Evolutionary conservation across 2,797 vertebrate genomes (phyloP).

Genomic region (Helicolenus hilgendorfi): DNA sequence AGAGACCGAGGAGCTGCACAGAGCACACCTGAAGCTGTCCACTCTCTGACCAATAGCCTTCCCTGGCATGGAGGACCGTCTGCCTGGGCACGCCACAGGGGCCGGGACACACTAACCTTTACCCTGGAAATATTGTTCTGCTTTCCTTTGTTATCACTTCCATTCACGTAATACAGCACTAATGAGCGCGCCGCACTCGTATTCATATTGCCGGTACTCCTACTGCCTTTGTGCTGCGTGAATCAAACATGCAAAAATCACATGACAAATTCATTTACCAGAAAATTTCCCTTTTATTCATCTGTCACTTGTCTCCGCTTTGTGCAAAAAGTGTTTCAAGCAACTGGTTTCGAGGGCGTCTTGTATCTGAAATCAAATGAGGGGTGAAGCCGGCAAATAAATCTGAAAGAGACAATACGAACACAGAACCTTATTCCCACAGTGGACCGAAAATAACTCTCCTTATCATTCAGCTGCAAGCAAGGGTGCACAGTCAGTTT

Average conservation of each 20-base stretch:
- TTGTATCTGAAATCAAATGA: constrained; percentile 58
- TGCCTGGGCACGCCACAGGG: constrained; percentile 71
- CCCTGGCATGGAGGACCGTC: constrained; percentile 54
- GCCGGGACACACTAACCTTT: constrained; percentile 82
- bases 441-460: constrained; percentile 79
- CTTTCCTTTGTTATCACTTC: constrained; percentile 64
- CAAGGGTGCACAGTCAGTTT: constrained; percentile 66
- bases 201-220: constrained; percentile 27
- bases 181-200: constrained; percentile 40
- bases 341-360: constrained; percentile 49
- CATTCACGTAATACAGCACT: constrained; percentile 57
- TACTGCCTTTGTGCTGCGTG: constrained; percentile 34
- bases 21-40: constrained; percentile 79
- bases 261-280: constrained; percentile 60
- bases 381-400: constrained; percentile 55
- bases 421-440: constrained; percentile 71
- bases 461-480: constrained; percentile 76
- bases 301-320: constrained; percentile 65
- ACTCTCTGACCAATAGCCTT: constrained; percentile 79
- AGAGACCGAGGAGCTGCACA: constrained; percentile 66
- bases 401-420: constrained; percentile 48
- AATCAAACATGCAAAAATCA: constrained; percentile 66
- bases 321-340: constrained; percentile 48
- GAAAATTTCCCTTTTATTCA: constrained; percentile 69
- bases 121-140: constrained; percentile 74